A percentile compares a stretch with the other conserved stretches of the same genome.
phyloP scores from a whole-genome alignment of 2,797 vertebrate genomes.

The Babyrousa celebensis region DNA sequence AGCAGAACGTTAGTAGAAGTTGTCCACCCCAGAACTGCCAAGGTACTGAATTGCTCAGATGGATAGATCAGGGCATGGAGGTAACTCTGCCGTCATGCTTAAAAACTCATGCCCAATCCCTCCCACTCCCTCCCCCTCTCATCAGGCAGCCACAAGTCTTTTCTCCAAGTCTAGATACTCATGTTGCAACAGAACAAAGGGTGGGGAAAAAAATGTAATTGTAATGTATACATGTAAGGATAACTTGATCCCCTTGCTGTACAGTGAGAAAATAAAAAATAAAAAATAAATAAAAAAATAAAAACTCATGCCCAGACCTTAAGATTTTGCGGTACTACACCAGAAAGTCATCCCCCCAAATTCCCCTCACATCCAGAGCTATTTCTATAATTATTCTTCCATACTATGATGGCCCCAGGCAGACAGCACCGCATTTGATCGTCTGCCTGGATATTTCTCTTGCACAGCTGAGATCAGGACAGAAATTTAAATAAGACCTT shows the following conservation, averaged over 20 bases:
- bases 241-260: too few species aligned
- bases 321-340: neutral
- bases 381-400: neutral
- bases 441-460: neutral
- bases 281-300: neutral
- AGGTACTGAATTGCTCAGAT: neutral
- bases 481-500: neutral
- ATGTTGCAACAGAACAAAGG: too few species aligned
- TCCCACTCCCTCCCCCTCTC: too few species aligned
- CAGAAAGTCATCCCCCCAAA: neutral
- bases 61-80: too few species aligned
- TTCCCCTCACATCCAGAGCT: neutral
- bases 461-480: neutral
- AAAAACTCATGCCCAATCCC: neutral
- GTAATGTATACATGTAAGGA: too few species aligned
- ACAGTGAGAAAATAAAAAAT: too few species aligned
- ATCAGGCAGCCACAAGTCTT: too few species aligned
- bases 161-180: too few species aligned
- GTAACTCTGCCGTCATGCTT: neutral
- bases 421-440: neutral
- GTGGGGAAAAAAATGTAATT: too few species aligned
- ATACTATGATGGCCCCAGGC: neutral
- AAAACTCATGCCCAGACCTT: neutral
- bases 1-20: neutral
- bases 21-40: neutral